Conservation (phyloP, 2,888 invertebrate genomes). For the Aspidiotus rigidus region DNA sequence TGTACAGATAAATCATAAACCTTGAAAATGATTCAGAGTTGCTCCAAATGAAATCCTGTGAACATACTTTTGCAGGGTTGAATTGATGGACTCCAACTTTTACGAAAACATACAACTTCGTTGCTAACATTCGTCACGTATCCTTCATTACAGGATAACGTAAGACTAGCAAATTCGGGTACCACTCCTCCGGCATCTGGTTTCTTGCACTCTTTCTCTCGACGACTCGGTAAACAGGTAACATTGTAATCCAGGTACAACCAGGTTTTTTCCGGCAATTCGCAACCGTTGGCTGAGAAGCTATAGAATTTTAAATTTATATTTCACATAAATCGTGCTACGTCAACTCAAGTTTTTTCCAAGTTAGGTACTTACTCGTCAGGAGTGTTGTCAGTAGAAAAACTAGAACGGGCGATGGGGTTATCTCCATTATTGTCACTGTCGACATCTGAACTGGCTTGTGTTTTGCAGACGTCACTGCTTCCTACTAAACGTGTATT, state of each 20-base stretch:
- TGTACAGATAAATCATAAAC: not conserved
- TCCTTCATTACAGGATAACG: not conserved
- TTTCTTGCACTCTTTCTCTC: not conserved
- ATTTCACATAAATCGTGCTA: no score
- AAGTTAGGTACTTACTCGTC: no score
- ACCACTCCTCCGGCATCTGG: not conserved
- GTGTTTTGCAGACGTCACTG: not conserved
- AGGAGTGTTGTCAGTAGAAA: no score
- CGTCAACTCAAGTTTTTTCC: no score
- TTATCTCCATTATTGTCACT: no score
- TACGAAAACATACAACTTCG: slow-evolving; percentile 2
- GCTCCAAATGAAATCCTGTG: not conserved
- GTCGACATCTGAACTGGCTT: no score
- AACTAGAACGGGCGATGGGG: no score
- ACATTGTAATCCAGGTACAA: not conserved
- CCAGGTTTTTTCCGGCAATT: not conserved
- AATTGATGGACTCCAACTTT: not conserved
- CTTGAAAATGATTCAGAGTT: not conserved
- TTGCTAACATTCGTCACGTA: not conserved
- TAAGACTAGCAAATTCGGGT: not conserved
- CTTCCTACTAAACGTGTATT: not conserved
- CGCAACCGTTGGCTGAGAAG: not conserved
- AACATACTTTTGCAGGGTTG: not conserved
- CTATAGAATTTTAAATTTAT: not conserved
- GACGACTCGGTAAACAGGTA: not conserved